Conservation (phyloP, 2,888 invertebrate species). For the Tetragnatha montana region DNA sequence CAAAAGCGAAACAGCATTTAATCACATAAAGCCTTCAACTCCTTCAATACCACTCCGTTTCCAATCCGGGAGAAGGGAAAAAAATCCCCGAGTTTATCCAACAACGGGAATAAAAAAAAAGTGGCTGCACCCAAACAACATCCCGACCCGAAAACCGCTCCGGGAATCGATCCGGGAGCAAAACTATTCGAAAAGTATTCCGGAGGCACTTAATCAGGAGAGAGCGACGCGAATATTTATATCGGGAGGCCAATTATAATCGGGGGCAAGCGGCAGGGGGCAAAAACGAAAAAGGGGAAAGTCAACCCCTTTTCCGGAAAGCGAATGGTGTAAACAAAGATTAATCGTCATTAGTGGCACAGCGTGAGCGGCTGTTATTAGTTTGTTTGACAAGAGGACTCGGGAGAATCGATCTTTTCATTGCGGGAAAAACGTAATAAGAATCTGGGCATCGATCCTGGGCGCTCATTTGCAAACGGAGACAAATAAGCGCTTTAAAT, state of each 20-base stretch:
- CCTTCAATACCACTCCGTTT: too few species aligned
- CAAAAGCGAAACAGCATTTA: too few species aligned
- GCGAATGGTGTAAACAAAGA: slow-evolving; percentile 64
- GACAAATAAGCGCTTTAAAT: background rate
- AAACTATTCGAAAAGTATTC: slow-evolving; percentile 16
- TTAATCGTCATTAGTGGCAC: slow-evolving; percentile 62
- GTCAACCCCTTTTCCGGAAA: slow-evolving; percentile 16
- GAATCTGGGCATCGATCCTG: background rate
- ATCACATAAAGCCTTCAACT: too few species aligned
- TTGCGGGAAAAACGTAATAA: slow-evolving; percentile 1
- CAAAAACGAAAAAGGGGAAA: background rate
- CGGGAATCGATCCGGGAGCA: slow-evolving; percentile 21
- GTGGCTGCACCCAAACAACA: background rate
- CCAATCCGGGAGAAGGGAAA: too few species aligned
- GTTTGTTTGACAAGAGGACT: slow-evolving; percentile 67
- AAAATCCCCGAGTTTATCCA: too few species aligned
- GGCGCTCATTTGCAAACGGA: background rate
- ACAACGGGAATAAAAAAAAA: background rate
- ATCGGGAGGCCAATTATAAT: slow-evolving; percentile 33
- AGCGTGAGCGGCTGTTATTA: slow-evolving; percentile 57
- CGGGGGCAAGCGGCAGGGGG: background rate
- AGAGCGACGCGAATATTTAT: slow-evolving; percentile 31
- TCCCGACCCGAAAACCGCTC: background rate
- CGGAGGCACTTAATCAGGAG: slow-evolving; percentile 43
- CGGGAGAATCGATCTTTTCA: slow-evolving; percentile 54